Percentiles rank a stretch among this genome's conserved stretches.
phyloP scores from a whole-genome alignment of 2,113 vertebrate genomes.

The Halichoeres trimaculatus region DNA sequence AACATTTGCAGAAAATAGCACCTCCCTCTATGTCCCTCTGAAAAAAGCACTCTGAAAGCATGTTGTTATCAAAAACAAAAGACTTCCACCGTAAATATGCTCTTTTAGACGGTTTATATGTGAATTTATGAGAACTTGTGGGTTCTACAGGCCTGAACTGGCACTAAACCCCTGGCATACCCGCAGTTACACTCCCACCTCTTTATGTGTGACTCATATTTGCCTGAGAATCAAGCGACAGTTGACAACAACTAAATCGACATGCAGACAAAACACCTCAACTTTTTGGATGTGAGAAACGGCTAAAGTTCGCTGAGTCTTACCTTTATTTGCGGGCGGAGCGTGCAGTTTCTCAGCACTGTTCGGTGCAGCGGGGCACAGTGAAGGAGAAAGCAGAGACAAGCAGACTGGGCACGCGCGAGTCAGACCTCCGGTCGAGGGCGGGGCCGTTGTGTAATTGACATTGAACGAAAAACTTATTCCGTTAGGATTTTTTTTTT shows the following conservation, averaged over 20 bases:
- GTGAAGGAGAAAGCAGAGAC: constrained; percentile 75
- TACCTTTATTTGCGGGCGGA: constrained; percentile 66
- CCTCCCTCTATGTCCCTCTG: neutral
- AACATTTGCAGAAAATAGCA: neutral
- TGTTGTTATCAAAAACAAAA: neutral
- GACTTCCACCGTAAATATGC: accelerated
- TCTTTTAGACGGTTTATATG: neutral
- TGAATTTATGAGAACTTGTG: neutral
- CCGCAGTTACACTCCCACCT: constrained; percentile 14
- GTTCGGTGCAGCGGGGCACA: constrained; percentile 60
- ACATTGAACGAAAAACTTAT: constrained; percentile 27
- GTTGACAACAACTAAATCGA: neutral
- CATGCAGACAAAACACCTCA: neutral
- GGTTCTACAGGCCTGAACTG: constrained; percentile 28
- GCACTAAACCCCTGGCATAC: constrained; percentile 11
- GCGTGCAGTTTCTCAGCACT: constrained; percentile 35
- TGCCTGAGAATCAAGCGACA: constrained; percentile 2
- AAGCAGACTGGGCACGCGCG: constrained; percentile 69
- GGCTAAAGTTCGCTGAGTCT: neutral
- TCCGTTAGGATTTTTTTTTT: too few species aligned
- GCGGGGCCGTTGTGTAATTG: constrained; percentile 67
- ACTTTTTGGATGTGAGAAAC: neutral
- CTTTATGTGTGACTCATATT: constrained; percentile 29
- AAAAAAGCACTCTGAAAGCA: neutral
- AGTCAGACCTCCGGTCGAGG: constrained; percentile 31